phyloP scores from a whole-genome alignment of 2,888 invertebrate species.

The Nephrotoma guestfalica region DNA sequence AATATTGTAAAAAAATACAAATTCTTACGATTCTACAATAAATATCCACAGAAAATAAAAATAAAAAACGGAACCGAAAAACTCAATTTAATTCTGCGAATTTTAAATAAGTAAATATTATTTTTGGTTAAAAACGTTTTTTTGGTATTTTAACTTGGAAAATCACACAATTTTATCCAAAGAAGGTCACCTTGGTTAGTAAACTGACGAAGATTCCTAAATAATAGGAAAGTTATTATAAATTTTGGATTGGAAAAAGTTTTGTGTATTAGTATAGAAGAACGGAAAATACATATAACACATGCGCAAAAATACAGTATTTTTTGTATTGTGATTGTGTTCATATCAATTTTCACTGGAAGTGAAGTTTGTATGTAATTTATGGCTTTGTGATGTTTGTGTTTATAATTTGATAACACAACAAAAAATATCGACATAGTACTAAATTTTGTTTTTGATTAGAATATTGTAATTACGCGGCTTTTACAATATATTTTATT shows the following conservation, averaged over 20 bases:
- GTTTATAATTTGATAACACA: neutral
- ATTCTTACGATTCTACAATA: neutral
- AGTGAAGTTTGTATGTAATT: neutral
- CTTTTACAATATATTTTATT: neutral
- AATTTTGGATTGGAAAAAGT: neutral
- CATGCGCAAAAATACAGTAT: neutral
- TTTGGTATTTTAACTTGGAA: neutral
- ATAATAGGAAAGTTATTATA: neutral
- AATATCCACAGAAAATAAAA: neutral
- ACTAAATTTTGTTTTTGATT: neutral
- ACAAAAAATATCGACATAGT: neutral
- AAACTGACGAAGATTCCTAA: neutral
- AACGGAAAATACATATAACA: neutral
- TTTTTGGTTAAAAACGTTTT: neutral
- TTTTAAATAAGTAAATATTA: neutral
- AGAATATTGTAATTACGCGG: neutral
- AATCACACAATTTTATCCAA: neutral
- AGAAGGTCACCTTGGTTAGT: neutral
- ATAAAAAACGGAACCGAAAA: neutral
- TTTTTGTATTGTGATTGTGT: neutral
- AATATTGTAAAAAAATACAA: neutral
- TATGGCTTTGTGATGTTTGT: neutral
- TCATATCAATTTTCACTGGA: neutral
- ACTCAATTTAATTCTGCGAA: neutral
- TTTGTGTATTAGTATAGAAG: neutral